These are phyloP conservation scores for Heliornis fulica DNA, from an alignment of 2,113 vertebrate genomes.

Conservation along the genomic window DNA sequence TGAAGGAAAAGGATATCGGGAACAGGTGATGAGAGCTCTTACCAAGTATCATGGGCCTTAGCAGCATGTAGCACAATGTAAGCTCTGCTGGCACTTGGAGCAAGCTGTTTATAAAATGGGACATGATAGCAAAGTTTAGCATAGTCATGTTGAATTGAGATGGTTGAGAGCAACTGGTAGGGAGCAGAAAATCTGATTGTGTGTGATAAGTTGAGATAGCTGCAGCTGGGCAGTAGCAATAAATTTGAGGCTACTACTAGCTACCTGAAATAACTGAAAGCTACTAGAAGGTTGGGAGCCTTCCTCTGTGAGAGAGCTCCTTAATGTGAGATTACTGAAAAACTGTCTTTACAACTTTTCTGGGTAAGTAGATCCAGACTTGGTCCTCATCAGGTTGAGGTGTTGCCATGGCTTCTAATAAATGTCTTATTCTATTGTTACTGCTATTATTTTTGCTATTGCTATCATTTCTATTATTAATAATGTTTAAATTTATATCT, in stretches of 20 bases:
- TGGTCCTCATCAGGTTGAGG: not conserved
- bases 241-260: not conserved
- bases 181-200: not conserved
- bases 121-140: not conserved
- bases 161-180: not conserved
- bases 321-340: not conserved
- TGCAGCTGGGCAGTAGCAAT: not conserved
- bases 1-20: not conserved
- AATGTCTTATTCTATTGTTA: rapidly evolving
- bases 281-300: not conserved
- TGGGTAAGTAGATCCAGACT: not conserved
- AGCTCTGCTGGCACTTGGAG: not conserved
- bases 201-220: not conserved
- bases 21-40: not conserved
- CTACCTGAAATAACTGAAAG: not conserved
- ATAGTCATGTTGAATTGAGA: not conserved
- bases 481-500: too few species aligned
- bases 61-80: not conserved
- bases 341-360: not conserved
- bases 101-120: not conserved
- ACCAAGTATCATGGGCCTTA: not conserved
- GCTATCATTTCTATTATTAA: too few species aligned
- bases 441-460: too few species aligned
- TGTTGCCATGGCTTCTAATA: not conserved
- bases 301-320: not conserved